Evolutionary conservation across 2,797 vertebrate species (phyloP), one percentile per base, ranked within the genome.

Genomic region (Centroberyx gerrardi): DNA sequence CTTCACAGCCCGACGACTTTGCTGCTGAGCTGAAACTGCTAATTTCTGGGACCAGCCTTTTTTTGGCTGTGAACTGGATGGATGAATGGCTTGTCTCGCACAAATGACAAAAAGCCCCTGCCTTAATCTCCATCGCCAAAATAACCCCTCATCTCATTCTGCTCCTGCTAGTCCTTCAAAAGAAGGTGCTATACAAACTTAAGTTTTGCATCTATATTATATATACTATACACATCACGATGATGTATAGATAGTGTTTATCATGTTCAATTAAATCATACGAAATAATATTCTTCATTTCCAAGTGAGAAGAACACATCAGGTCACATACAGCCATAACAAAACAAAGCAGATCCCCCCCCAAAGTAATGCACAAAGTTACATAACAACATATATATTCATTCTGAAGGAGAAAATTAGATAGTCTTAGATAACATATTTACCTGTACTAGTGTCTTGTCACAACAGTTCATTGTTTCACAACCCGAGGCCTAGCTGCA

Each of bases 1-100:
- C 98, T 99, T 99, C 98, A 99, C 98, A 99, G 98, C 97, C 98
- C 98, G 98, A 97, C 98, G 98, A 97, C 97, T 99, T 97, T 97
- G 97, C 97, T 98, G 98, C 98, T 99, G 97, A 99, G 98, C 98
- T 98, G 98, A 99, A 99, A 99, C 98, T 99, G 98, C 98, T 99
- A 99, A 99, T 99, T 99, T 99, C 98, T 99, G 97, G 97, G 97
- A 99, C 97, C 98, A 99, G 97, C 97, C 98, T 99, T 99, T 96
- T 96, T 96, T 96, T 99, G 97, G 98, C 98, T 99, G 97, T 99
- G 98, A 99, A 99, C 97, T 99, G 98, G 97, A 99, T 99, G 98
- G 98, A 99, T 99, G 98, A 99, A 98, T 99, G 98, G 97, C 97
- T 96, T 99, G 98, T 99, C 98, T 99, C 97, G 96, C 96, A 98